These are phyloP conservation scores for Syrmaticus mikado DNA, from an alignment of 2,113 vertebrate genomes.

Conservation along the genomic window DNA sequence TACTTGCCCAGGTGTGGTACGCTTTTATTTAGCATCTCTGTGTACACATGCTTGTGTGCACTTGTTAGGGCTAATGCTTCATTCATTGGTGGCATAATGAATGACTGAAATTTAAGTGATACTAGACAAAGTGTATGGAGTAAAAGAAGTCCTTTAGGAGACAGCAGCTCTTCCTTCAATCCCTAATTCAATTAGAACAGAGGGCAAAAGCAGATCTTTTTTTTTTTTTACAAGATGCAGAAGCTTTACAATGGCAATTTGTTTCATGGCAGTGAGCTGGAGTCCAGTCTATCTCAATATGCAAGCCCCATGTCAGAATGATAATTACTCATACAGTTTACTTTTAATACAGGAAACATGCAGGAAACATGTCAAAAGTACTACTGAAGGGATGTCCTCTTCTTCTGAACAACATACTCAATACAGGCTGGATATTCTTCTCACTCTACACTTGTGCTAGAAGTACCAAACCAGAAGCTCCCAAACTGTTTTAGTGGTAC, in stretches of 20 bases:
- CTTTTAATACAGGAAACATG: fast-evolving
- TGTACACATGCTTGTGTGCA: background rate
- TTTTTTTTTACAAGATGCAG: background rate
- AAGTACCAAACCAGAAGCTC: background rate
- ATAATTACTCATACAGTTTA: background rate
- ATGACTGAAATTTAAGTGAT: background rate
- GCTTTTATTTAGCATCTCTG: no score
- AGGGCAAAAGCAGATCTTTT: background rate
- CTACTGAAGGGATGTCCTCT: background rate
- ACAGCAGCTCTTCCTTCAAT: background rate
- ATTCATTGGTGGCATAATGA: fast-evolving
- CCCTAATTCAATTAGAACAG: background rate
- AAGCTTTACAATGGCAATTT: background rate
- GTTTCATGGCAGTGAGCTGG: background rate
- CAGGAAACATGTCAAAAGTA: background rate
- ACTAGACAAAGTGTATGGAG: background rate
- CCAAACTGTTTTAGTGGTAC: background rate
- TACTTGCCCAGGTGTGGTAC: fast-evolving
- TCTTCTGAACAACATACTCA: background rate
- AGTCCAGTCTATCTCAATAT: fast-evolving
- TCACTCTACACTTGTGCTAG: background rate
- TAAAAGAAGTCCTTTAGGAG: background rate
- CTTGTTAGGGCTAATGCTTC: background rate
- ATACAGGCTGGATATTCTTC: background rate
- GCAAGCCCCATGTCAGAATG: background rate